Conservation (phyloP, 1,140 invertebrate species). For the Myzus persicae region DNA sequence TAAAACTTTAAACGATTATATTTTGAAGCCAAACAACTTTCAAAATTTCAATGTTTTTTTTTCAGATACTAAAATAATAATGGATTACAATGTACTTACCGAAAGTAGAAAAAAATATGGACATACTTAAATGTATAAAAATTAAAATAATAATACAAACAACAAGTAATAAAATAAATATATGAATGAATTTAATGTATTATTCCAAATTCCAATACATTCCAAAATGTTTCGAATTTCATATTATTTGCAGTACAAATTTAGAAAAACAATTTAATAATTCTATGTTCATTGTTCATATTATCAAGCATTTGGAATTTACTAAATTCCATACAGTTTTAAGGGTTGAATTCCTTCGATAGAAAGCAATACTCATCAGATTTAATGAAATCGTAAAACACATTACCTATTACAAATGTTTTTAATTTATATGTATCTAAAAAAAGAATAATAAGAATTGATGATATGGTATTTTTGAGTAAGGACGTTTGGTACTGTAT, state of each 20-base stretch:
- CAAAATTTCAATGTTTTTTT: neutral
- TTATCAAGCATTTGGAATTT: neutral
- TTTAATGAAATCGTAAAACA: neutral
- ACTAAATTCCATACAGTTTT: neutral
- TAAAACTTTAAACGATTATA: conserved; percentile 15
- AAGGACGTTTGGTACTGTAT: neutral
- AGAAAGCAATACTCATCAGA: neutral
- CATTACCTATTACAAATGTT: neutral
- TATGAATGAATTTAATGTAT: neutral
- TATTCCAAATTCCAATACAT: neutral
- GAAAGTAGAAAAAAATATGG: neutral
- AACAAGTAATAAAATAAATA: neutral
- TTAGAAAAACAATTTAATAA: conserved; percentile 24
- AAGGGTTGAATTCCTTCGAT: neutral
- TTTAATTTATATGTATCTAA: neutral
- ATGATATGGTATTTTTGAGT: neutral
- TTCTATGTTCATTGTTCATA: neutral
- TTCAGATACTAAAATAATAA: neutral
- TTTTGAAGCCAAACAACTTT: neutral
- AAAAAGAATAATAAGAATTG: neutral
- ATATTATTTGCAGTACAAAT: neutral
- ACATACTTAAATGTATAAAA: neutral
- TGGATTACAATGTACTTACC: neutral
- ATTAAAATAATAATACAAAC: neutral
- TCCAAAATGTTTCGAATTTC: neutral